A percentile compares a stretch with the other conserved stretches of the same genome.
Conservation (phyloP, 2,113 vertebrate species). For the Castor canadensis region DNA sequence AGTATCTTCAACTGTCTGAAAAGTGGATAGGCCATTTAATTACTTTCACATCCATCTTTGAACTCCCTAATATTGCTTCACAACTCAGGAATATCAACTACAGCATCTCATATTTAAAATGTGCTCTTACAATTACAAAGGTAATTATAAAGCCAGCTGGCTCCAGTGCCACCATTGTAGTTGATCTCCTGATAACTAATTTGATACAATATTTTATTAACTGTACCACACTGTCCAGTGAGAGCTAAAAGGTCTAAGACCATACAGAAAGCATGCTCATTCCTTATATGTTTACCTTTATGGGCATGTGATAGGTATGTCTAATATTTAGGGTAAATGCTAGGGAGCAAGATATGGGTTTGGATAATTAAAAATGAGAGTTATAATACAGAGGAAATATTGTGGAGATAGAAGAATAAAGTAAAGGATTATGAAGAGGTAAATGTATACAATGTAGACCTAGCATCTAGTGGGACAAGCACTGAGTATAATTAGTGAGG, state of each 20-base stretch:
- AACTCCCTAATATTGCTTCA: background rate
- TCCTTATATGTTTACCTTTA: background rate
- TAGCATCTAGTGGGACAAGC: background rate
- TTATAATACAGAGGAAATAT: background rate
- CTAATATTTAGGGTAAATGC: background rate
- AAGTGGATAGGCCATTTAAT: background rate
- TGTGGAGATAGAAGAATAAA: background rate
- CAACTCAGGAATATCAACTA: background rate
- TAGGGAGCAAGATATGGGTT: background rate
- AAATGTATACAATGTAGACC: background rate
- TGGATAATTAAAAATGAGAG: background rate
- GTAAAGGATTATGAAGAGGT: background rate
- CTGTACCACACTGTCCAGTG: background rate
- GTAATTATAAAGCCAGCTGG: background rate
- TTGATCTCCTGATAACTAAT: background rate
- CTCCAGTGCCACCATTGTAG: background rate
- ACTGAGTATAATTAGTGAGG: background rate
- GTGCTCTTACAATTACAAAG: slow-evolving; percentile 28
- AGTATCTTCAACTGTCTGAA: background rate
- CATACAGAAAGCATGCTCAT: background rate
- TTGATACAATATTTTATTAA: slow-evolving; percentile 22
- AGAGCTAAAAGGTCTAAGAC: background rate
- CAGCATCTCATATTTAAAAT: background rate
- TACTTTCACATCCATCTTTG: background rate
- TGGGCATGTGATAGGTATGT: background rate